Evolutionary conservation across 2,888 invertebrate genomes (phyloP).

Genomic region (Apotomis betuletana): DNA sequence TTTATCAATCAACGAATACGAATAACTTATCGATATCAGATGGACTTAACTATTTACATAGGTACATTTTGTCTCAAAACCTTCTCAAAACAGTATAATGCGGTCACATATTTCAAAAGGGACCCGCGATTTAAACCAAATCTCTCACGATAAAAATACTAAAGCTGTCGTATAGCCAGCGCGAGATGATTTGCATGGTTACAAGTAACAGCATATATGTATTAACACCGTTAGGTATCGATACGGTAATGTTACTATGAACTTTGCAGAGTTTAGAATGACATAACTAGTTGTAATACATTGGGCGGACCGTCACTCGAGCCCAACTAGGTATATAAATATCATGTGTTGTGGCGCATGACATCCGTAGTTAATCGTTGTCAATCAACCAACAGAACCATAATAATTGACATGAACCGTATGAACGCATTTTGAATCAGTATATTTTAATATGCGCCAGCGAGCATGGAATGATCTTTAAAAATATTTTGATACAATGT

Average conservation of each 20-base stretch:
- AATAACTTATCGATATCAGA: too few species aligned
- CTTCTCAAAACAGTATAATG: too few species aligned
- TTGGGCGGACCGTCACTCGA: neutral
- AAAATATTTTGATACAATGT: too few species aligned
- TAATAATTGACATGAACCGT: conserved; percentile 3
- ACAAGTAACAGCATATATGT: conserved; percentile 33
- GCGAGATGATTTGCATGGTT: conserved; percentile 33
- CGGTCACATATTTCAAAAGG: too few species aligned
- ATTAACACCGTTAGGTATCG: conserved; percentile 32
- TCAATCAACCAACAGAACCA: conserved; percentile 26
- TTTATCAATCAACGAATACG: too few species aligned
- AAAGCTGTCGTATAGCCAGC: neutral
- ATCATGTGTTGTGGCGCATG: conserved; percentile 30
- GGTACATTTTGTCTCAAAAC: too few species aligned
- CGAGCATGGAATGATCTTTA: neutral
- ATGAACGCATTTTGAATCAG: conserved; percentile 3
- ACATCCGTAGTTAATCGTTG: conserved; percentile 31
- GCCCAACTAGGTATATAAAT: conserved; percentile 8
- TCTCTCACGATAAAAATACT: neutral
- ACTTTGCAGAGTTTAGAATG: conserved; percentile 30
- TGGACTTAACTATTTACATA: too few species aligned
- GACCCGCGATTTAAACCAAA: too few species aligned
- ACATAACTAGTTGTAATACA: conserved; percentile 25
- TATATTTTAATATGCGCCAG: neutral
- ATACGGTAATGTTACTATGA: conserved; percentile 15